These are phyloP conservation scores for Coracias cyanogaster DNA, from an alignment of 2,797 vertebrate species.

Conservation along the genomic window DNA sequence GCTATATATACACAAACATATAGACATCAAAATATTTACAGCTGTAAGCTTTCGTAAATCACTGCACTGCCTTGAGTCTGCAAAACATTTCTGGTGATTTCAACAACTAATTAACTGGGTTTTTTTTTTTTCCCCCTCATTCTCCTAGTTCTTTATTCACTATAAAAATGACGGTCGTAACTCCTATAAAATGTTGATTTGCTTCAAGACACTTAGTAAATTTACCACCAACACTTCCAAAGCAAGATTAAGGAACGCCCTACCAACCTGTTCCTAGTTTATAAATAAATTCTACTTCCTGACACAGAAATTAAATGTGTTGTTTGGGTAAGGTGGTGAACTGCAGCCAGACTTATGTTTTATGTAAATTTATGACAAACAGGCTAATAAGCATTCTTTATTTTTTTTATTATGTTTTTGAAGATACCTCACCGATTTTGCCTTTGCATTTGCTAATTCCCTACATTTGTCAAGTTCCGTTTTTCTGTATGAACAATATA, in stretches of 20 bases:
- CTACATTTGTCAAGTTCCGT: neutral
- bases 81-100: neutral
- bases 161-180: constrained; percentile 76
- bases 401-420: neutral
- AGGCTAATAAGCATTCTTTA: neutral
- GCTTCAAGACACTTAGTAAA: constrained; percentile 80
- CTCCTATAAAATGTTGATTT: constrained; percentile 78
- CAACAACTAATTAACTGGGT: neutral
- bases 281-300: constrained; percentile 74
- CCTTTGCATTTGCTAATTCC: neutral
- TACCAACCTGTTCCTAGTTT: constrained; percentile 77
- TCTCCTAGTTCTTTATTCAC: neutral
- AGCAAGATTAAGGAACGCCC: constrained; percentile 81
- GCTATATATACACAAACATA: neutral
- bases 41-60: neutral
- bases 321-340: neutral
- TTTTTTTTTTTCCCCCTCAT: neutral
- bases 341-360: neutral
- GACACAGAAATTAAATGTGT: neutral
- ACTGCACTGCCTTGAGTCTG: neutral
- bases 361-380: neutral
- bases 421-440: neutral
- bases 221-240: constrained; percentile 83
- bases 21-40: constrained; percentile 42
- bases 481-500: neutral